Evolutionary conservation across 2,797 vertebrate genomes (phyloP), one percentile per base, ranked within the genome.

Genomic region (Hypotaenidia okinawae): DNA sequence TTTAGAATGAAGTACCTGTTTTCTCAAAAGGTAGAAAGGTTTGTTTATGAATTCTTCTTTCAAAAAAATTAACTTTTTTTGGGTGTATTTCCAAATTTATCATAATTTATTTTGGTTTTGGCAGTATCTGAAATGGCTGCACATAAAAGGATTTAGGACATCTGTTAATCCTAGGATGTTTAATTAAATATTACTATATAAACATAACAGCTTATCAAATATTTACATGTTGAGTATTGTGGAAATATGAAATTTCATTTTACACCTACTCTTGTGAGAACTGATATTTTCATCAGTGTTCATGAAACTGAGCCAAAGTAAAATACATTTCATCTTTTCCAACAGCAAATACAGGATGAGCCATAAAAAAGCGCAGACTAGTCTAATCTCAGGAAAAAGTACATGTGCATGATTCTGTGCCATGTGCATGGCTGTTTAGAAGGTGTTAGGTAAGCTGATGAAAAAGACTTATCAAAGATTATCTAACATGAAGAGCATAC

Each of bases 181-280:
- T 91, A 93, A 90, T 94, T 94, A 78, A 95, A 58, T 79, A 96
- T 95, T 95, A 72, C 81, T 90, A 81, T 87, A 87, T 57, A 95
- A 95, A 94, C 28, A 35, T 47, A 93, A 73, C 57, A 85, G 55
- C 52, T 96, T 91, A 94, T 70, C 82, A 92, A 89, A 92, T 91
- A 91, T 89, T 94, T 95, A 94, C 43, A 87, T 61, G 24, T 39
- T 94, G 28, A 76, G 10, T 84, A 85, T 45, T 47, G 70, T 32
- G 62, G 91, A 97, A 94, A 84, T 51, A 80, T 2, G 16, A 86
- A 85, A 64, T 92, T 92, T 90, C 21, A 23, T 69, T 83, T 87
- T 64, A 59, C 69, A 72, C 12, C 7, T 86, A 41, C 76, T 91
- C 32, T 62, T 72, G 11, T 32, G 22, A 80, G 64, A 27, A 39